Percentiles rank a stretch among this genome's conserved stretches.
phyloP scores from a whole-genome alignment of 2,797 vertebrate species.

The Gymnopithys bicolor region DNA sequence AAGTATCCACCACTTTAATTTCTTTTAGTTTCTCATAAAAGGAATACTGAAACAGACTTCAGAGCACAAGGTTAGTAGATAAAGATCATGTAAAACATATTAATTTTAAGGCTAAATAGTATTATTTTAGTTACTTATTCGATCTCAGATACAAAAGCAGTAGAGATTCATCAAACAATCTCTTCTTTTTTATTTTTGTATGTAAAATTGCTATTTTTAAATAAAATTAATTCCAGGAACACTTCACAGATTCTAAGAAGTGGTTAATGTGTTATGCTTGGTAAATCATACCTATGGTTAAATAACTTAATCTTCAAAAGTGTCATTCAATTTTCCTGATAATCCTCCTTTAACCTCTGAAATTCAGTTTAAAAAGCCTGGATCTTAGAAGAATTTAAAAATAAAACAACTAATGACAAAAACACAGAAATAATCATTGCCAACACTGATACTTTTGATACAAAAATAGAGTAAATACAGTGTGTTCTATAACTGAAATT shows the following conservation, averaged over 20 bases:
- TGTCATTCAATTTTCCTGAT: neutral
- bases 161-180: neutral
- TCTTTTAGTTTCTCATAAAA: conserved; percentile 14
- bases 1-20: neutral
- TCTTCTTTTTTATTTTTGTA: neutral
- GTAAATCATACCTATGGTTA: neutral
- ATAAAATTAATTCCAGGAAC: neutral
- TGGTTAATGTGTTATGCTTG: neutral
- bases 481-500: neutral
- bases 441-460: neutral
- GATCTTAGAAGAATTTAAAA: neutral
- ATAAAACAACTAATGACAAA: neutral
- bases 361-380: neutral
- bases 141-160: neutral
- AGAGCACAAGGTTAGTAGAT: neutral
- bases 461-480: neutral
- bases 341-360: neutral
- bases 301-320: neutral
- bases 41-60: neutral
- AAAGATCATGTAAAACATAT: neutral
- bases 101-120: neutral
- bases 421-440: neutral
- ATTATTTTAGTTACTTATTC: neutral
- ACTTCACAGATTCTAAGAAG: neutral
- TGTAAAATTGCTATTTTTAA: neutral